These are phyloP conservation scores for Calidris pygmaea DNA, from an alignment of 2,113 vertebrate species.

Conservation along the genomic window DNA sequence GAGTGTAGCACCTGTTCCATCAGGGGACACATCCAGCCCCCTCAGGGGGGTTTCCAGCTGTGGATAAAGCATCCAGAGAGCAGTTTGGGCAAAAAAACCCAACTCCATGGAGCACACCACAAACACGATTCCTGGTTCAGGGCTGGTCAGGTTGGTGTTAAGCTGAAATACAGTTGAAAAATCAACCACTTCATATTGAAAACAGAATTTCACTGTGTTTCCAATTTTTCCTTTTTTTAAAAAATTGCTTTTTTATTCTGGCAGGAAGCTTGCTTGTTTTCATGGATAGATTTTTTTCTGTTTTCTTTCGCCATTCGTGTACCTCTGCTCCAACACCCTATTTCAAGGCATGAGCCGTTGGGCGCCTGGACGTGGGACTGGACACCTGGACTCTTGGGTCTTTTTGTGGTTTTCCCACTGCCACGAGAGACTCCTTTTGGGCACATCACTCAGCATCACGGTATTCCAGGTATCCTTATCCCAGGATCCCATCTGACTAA, in stretches of 20 bases:
- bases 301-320: background rate
- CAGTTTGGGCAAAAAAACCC: background rate
- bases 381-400: accelerated
- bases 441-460: background rate
- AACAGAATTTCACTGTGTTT: background rate
- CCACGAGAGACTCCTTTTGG: background rate
- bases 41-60: background rate
- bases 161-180: background rate
- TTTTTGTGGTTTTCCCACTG: background rate
- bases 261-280: background rate
- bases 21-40: background rate
- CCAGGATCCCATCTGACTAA: background rate
- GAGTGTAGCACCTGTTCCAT: background rate
- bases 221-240: background rate
- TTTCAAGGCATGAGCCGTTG: background rate
- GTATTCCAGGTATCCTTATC: constrained; percentile 22
- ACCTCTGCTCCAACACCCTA: background rate
- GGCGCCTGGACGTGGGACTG: accelerated
- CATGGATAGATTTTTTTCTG: background rate
- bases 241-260: background rate
- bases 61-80: background rate
- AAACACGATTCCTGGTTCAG: background rate
- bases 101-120: accelerated
- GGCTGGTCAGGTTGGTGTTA: background rate
- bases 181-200: background rate